Percentiles rank a stretch among this genome's conserved stretches.
These are phyloP conservation scores for Leucophenga maculata DNA, from an alignment of 2,888 invertebrate species.

Conservation along the genomic window DNA sequence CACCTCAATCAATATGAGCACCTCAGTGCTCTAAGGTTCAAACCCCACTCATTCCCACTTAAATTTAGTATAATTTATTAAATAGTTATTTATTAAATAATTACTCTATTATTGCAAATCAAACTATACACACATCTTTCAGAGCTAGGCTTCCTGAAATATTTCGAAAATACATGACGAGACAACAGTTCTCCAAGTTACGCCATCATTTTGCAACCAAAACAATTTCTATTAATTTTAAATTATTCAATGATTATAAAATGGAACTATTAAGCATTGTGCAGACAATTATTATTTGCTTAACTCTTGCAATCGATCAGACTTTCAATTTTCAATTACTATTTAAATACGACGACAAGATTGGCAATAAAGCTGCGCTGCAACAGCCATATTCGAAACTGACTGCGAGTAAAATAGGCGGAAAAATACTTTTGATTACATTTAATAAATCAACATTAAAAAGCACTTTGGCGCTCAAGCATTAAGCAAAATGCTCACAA, in stretches of 20 bases:
- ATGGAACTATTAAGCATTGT: not conserved
- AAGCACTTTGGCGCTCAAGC: constrained; percentile 34
- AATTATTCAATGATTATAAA: not conserved
- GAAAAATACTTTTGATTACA: constrained; percentile 29
- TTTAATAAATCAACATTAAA: constrained; percentile 49
- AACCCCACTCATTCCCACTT: too few species aligned
- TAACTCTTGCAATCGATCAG: not conserved
- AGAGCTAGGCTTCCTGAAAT: too few species aligned
- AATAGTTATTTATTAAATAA: too few species aligned
- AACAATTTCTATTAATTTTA: not conserved
- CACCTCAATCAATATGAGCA: too few species aligned
- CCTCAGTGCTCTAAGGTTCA: too few species aligned
- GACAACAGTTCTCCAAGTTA: too few species aligned
- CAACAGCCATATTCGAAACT: not conserved
- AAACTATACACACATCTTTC: too few species aligned
- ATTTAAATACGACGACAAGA: constrained; percentile 31
- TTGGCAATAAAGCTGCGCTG: constrained; percentile 10
- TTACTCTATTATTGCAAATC: too few species aligned
- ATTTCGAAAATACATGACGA: too few species aligned
- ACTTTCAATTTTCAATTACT: constrained; percentile 46
- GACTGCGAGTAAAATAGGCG: constrained; percentile 1
- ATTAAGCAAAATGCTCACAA: too few species aligned
- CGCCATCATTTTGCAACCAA: not conserved
- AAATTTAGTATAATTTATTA: too few species aligned
- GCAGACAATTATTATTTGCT: not conserved